Evolutionary conservation across 1,140 invertebrate species (phyloP).

Genomic region (Pissodes strobi): DNA sequence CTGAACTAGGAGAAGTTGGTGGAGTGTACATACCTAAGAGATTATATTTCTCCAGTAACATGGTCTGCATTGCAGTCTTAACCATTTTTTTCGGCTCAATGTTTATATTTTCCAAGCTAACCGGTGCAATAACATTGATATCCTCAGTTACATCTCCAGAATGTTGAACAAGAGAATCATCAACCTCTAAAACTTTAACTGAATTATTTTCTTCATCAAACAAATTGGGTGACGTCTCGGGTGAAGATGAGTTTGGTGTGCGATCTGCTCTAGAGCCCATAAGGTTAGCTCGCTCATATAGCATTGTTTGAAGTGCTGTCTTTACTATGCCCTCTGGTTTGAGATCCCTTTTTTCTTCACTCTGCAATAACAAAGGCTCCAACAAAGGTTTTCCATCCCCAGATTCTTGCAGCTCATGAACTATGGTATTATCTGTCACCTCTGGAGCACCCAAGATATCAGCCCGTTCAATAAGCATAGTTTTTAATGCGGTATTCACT

Average conservation of each 20-base stretch:
- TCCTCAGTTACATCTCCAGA: constrained; percentile 2
- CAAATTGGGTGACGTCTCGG: too few relatives aligned
- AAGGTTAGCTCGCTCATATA: constrained; percentile 53
- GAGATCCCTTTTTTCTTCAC: constrained; percentile 8
- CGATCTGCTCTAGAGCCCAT: too few relatives aligned
- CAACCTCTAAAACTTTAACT: too few relatives aligned
- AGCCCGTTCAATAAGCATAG: constrained; percentile 53
- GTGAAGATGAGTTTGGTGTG: too few relatives aligned
- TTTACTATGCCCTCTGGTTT: constrained; percentile 45
- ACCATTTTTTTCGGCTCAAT: constrained; percentile 47
- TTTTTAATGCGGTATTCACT: constrained; percentile 52
- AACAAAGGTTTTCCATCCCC: too few relatives aligned
- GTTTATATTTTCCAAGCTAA: constrained; percentile 33
- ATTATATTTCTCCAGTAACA: constrained; percentile 54
- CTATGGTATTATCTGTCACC: not conserved
- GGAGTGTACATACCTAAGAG: constrained; percentile 49
- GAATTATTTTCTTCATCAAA: too few relatives aligned
- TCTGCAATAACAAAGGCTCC: too few relatives aligned
- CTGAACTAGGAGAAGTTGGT: constrained; percentile 43
- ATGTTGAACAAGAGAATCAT: not conserved
- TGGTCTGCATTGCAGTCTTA: constrained; percentile 54
- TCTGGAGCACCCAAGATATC: constrained; percentile 38
- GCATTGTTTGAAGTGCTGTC: constrained; percentile 54
- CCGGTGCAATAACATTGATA: constrained; percentile 43
- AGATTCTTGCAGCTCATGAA: not conserved